These are phyloP conservation scores for Podilymbus podiceps DNA, from an alignment of 2,113 vertebrate species.

Conservation along the genomic window DNA sequence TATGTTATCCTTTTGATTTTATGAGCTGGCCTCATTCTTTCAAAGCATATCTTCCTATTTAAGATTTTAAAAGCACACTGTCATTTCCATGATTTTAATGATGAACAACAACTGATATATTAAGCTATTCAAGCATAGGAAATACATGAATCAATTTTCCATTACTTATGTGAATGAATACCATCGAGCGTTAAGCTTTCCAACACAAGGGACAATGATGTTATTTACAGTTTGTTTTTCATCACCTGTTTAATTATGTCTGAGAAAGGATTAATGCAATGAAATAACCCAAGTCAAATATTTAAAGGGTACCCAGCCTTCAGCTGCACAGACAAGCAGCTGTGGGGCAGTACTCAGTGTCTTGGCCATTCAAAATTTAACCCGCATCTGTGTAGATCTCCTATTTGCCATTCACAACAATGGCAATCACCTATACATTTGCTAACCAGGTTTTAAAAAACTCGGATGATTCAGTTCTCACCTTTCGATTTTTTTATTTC, in stretches of 20 bases:
- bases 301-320: not conserved
- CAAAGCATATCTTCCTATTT: constrained; percentile 26
- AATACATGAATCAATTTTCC: not conserved
- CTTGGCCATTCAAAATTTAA: not conserved
- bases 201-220: not conserved
- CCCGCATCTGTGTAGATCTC: not conserved
- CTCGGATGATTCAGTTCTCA: not conserved
- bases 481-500: not conserved
- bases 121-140: not conserved
- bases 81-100: constrained; percentile 23
- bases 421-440: not conserved
- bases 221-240: constrained; percentile 25
- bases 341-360: not conserved
- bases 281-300: not conserved
- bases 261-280: constrained; percentile 17
- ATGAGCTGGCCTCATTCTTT: constrained; percentile 46
- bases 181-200: not conserved
- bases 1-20: constrained; percentile 48
- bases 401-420: not conserved
- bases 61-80: constrained; percentile 6
- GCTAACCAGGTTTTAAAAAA: not conserved
- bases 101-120: constrained; percentile 17
- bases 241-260: constrained; percentile 38
- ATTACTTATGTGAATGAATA: not conserved
- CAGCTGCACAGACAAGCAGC: not conserved